Evolutionary conservation across 2,888 invertebrate species (phyloP).

Genomic region (Salticus scenicus): DNA sequence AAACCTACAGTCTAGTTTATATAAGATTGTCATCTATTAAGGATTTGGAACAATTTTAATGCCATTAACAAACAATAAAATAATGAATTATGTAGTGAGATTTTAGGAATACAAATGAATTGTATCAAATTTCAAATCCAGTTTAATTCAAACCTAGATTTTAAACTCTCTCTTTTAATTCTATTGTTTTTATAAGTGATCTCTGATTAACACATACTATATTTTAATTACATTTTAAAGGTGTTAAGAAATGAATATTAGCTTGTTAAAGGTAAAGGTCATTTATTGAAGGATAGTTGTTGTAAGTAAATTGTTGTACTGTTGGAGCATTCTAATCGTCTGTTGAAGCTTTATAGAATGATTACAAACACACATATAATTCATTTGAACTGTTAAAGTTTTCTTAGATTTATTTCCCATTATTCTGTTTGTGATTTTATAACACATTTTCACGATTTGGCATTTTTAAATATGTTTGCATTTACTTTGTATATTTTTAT

Average conservation of each 20-base stretch:
- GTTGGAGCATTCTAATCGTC: not conserved
- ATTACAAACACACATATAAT: not conserved
- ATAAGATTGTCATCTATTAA: no score
- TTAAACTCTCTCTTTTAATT: no score
- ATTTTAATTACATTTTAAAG: not conserved
- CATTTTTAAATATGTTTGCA: no score
- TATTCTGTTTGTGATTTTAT: not conserved
- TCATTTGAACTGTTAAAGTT: not conserved
- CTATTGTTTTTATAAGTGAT: no score
- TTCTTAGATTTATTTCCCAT: not conserved
- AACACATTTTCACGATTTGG: not conserved
- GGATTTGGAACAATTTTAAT: no score
- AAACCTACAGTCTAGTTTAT: no score
- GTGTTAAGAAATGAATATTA: not conserved
- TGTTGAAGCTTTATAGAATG: constrained; percentile 6
- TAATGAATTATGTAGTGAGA: no score
- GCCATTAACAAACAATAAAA: no score
- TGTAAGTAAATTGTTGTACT: not conserved
- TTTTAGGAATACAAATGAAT: no score
- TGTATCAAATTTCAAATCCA: no score
- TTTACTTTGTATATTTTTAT: not conserved
- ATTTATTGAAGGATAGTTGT: not conserved
- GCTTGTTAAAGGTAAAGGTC: not conserved
- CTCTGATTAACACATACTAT: not conserved
- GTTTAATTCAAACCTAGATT: no score